These are phyloP conservation scores for Neodiprion pinetum DNA, from an alignment of 1,140 invertebrate genomes.

Conservation along the genomic window DNA sequence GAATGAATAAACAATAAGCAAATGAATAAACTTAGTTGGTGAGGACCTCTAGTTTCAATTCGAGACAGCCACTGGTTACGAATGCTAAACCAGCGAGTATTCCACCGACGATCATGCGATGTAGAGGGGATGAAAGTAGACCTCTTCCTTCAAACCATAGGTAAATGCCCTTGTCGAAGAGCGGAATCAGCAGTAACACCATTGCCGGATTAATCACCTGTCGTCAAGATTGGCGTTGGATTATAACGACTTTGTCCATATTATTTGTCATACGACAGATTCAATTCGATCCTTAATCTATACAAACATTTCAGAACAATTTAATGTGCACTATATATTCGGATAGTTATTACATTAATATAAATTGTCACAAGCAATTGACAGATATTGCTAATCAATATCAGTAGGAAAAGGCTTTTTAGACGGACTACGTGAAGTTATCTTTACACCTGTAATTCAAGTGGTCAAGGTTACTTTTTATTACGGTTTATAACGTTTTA, in stretches of 20 bases:
- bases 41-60: constrained; percentile 31
- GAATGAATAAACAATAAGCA: too few species aligned
- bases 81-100: constrained; percentile 71
- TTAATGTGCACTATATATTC: neutral
- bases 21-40: neutral
- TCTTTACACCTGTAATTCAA: too few species aligned
- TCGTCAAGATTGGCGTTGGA: constrained; percentile 3
- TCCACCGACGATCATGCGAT: constrained; percentile 73
- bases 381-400: too few species aligned
- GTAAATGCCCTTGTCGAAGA: constrained; percentile 70
- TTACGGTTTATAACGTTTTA: too few species aligned
- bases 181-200: constrained; percentile 73
- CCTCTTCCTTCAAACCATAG: constrained; percentile 46
- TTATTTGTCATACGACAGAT: neutral
- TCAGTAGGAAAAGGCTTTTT: too few species aligned
- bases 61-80: constrained; percentile 40
- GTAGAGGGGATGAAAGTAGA: constrained; percentile 64
- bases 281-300: constrained; percentile 1
- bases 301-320: neutral
- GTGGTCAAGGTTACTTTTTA: too few species aligned
- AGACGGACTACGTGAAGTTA: too few species aligned
- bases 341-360: too few species aligned
- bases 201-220: constrained; percentile 72
- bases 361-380: neutral
- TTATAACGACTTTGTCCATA: neutral